Percentiles rank a stretch among this genome's conserved stretches.
These are phyloP conservation scores for Rhabdomys pumilio DNA, from an alignment of 2,797 vertebrate genomes.

Conservation along the genomic window DNA sequence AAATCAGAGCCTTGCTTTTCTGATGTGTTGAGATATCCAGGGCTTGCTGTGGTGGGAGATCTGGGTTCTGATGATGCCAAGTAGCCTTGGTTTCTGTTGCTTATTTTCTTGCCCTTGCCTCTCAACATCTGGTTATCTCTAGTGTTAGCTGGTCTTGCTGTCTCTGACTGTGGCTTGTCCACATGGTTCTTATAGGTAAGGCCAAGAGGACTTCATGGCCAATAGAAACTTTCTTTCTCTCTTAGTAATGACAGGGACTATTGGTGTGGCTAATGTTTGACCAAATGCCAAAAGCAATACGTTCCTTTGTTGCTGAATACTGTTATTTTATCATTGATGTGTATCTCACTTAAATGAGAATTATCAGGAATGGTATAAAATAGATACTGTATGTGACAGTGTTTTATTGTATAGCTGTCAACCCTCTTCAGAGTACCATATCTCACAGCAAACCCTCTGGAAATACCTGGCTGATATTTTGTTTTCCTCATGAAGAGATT, in stretches of 20 bases:
- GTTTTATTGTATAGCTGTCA: background rate
- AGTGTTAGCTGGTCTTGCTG: no score
- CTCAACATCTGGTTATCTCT: no score
- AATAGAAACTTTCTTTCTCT: background rate
- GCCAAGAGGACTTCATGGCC: background rate
- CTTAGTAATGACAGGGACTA: background rate
- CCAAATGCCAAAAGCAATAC: background rate
- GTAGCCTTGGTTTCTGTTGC: no score
- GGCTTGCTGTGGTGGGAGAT: no score
- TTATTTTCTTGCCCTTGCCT: no score
- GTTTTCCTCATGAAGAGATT: conserved; percentile 30
- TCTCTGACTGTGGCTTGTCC: background rate
- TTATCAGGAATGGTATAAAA: background rate
- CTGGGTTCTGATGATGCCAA: no score
- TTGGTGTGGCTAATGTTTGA: rapidly evolving
- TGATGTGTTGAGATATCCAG: no score
- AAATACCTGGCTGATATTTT: background rate
- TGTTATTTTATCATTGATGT: background rate
- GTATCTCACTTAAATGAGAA: background rate
- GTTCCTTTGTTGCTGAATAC: background rate
- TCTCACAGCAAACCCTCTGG: background rate
- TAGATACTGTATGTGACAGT: background rate
- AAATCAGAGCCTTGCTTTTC: no score
- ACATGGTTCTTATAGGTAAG: conserved; percentile 1
- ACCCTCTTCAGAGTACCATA: background rate